Evolutionary conservation across 1,140 invertebrate genomes (phyloP), one percentile per base, ranked within the genome.

Genomic region (Drosophila lini): DNA sequence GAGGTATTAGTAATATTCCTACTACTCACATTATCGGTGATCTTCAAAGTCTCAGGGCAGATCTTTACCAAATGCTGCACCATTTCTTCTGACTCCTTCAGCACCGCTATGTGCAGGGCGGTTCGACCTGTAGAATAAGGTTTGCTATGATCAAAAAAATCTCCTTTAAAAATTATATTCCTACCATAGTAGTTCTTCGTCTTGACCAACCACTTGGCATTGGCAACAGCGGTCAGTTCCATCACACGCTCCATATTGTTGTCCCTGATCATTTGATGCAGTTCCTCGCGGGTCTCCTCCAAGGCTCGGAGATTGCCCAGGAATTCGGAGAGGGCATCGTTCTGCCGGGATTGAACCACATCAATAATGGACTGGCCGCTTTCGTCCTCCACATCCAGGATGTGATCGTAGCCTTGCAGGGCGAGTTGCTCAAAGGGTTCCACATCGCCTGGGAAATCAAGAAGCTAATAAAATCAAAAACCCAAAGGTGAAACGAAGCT

Each of bases 391-490:
- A 97, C 93, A 77, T 97, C 96, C n/a, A 97, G 86, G 40, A 98
- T 96, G 75, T 97, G 96, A 88, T 97, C 96, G 83, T 98, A 98
- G 3, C 97, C 97, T 93, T 97, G 96, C 15, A 97, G 78, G 4
- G 97, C 81, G 10, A 98, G 92, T 74, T 97, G 95, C 61, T 96
- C 95, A 40, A 98, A 93, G 88, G 95, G 96, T 45, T 96, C 95
- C 2, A 94, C 94, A 75, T 97, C 95, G 9, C 96, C 96, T 97
- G 74, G 4, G 38, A 22, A 4, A 9, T 40, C 2, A 10, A 7
- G 7, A 89, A 56, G 0, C 32, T 5, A 15, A 15, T 28, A 11
- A 19, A 19, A 19, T 19, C 19, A 19, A 19, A 1, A 19, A 4
- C 3, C 2, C 34, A 59, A 67, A 58, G 16, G 1, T 5, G 5